Evolutionary conservation across 92 coral and sea anemone species (phyloP).

Genomic region (Zoanthus sansibaricus): DNA sequence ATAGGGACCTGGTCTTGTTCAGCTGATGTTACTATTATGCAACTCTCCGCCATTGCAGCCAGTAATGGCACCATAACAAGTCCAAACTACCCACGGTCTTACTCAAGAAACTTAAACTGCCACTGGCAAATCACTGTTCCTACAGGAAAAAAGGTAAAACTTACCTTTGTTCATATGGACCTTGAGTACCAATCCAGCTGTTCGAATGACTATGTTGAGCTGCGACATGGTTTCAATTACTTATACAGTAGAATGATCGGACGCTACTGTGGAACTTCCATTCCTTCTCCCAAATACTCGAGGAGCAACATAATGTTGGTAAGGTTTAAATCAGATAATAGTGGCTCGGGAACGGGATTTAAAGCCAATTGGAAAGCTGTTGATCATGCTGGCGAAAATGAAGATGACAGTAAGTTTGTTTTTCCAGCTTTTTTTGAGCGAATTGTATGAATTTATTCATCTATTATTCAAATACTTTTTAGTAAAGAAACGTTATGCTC

Average conservation of each 20-base stretch:
- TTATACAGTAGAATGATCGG: constrained; percentile 10
- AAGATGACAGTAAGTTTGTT: not conserved
- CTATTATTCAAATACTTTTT: too few relatives aligned
- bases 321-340: constrained; percentile 40
- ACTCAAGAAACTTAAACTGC: too few relatives aligned
- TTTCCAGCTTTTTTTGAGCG: not conserved
- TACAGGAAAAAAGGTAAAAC: too few relatives aligned
- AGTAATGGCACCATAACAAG: not conserved
- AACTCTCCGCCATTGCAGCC: not conserved
- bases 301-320: not conserved
- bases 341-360: not conserved
- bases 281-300: constrained; percentile 24
- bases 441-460: not conserved
- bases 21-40: not conserved
- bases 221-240: constrained; percentile 20
- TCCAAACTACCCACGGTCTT: too few relatives aligned
- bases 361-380: too few relatives aligned
- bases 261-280: constrained; percentile 32
- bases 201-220: too few relatives aligned
- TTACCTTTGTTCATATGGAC: too few relatives aligned
- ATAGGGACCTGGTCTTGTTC: constrained; percentile 2
- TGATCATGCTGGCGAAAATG: too few relatives aligned
- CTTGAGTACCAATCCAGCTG: too few relatives aligned
- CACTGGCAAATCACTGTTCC: too few relatives aligned
- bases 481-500: too few relatives aligned